A percentile compares a stretch with the other conserved stretches of the same genome.
Conservation (phyloP, 2,113 vertebrate genomes). For the Solea solea region DNA sequence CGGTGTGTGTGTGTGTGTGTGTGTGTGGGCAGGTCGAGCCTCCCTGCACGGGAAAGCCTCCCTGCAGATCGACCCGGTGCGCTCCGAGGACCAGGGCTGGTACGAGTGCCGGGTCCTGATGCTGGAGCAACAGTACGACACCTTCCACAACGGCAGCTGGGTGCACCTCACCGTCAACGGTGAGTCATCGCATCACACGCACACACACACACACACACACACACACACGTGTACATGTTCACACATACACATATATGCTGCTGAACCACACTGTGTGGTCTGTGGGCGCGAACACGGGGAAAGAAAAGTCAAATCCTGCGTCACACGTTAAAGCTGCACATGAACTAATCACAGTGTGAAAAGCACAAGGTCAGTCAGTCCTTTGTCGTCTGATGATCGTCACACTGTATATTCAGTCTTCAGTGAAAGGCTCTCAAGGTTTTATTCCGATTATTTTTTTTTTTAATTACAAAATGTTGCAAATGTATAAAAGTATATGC, state of each 20-base stretch:
- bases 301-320: neutral
- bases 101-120: constrained; percentile 98
- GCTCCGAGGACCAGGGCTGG: constrained; percentile 98
- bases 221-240: no score
- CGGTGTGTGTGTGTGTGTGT: neutral
- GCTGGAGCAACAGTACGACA: constrained; percentile 97
- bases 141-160: constrained; percentile 99
- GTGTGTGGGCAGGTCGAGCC: constrained; percentile 85
- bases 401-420: neutral
- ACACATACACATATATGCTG: neutral
- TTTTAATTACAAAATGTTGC: neutral
- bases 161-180: constrained; percentile 98
- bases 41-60: constrained; percentile 96
- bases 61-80: constrained; percentile 94
- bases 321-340: neutral
- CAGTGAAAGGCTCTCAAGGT: neutral
- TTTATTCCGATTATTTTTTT: neutral
- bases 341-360: neutral
- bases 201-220: neutral
- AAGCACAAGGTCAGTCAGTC: neutral
- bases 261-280: no score
- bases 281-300: no score
- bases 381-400: neutral
- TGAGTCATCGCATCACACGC: constrained; percentile 70
- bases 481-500: no score